These are phyloP conservation scores for Drosophila kanapiae DNA, from an alignment of 1,140 invertebrate species.

Conservation along the genomic window DNA sequence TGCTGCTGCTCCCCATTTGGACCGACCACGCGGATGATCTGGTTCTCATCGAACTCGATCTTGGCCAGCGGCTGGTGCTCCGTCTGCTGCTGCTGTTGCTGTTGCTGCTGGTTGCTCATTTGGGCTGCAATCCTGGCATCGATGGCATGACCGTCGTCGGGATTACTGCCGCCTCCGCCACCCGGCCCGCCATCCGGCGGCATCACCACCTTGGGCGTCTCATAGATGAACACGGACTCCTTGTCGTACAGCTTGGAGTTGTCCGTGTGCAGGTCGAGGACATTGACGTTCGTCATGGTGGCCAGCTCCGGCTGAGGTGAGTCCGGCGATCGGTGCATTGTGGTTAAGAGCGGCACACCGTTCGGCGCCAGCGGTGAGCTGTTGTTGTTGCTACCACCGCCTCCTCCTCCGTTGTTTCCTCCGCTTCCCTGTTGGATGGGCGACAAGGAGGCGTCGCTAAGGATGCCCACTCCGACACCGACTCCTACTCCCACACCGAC, in stretches of 20 bases:
- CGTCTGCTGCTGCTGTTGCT: constrained; percentile 59
- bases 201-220: constrained; percentile 82
- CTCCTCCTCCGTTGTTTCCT: constrained; percentile 62
- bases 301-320: constrained; percentile 90
- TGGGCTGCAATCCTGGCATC: constrained; percentile 82
- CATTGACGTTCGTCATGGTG: constrained; percentile 91
- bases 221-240: constrained; percentile 83
- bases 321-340: constrained; percentile 86
- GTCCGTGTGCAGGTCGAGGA: constrained; percentile 88
- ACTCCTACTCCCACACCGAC: constrained; percentile 54
- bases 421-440: constrained; percentile 70
- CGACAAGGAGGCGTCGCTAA: constrained; percentile 74
- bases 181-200: constrained; percentile 44
- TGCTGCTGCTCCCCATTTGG: constrained; percentile 84
- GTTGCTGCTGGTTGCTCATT: constrained; percentile 65
- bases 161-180: constrained; percentile 24
- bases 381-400: constrained; percentile 53
- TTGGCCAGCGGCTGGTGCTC: constrained; percentile 83
- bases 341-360: constrained; percentile 75
- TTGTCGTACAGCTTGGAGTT: constrained; percentile 84
- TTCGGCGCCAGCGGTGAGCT: constrained; percentile 70
- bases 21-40: constrained; percentile 82
- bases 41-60: constrained; percentile 84
- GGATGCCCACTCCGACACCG: constrained; percentile 56
- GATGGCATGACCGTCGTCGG: constrained; percentile 80